Evolutionary conservation across 2,113 vertebrate species (phyloP).

Genomic region (Stegostoma tigrinum): DNA sequence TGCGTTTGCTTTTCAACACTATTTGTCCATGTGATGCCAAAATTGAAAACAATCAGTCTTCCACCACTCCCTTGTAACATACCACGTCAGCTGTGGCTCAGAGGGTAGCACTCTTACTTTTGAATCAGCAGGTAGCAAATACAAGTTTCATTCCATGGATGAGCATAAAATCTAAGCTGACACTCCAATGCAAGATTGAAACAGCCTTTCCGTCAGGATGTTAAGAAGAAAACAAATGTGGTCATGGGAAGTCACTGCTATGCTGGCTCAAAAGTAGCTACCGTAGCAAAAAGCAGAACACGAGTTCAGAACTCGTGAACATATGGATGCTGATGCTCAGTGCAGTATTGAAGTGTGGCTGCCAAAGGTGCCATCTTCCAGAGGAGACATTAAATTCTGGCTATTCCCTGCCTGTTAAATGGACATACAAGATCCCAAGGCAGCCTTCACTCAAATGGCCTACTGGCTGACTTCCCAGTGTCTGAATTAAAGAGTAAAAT

Average conservation of each 20-base stretch:
- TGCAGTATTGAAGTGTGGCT: not conserved
- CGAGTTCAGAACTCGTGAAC: not conserved
- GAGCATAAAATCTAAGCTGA: not conserved
- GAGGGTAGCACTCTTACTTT: not conserved
- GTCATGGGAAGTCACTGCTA: not conserved
- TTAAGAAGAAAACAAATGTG: not conserved
- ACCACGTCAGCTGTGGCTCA: not conserved
- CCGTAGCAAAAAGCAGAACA: not conserved
- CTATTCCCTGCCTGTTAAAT: not conserved
- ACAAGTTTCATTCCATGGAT: not conserved
- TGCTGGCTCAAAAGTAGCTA: not conserved
- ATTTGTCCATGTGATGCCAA: too few relatives aligned
- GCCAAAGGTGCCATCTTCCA: not conserved
- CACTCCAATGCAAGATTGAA: not conserved
- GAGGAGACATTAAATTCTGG: not conserved
- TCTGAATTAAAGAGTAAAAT: not conserved
- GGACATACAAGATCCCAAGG: not conserved
- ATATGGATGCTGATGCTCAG: not conserved
- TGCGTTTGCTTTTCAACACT: not conserved
- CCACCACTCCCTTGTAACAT: not conserved
- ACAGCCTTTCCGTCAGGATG: not conserved
- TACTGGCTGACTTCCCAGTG: not conserved
- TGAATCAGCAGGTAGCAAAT: not conserved
- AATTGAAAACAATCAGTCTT: not conserved
- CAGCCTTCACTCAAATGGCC: not conserved